A percentile compares a stretch with the other conserved stretches of the same genome.
These are phyloP conservation scores for Megaustenia siamemsis DNA, from an alignment of 2,888 invertebrate genomes.

Conservation along the genomic window DNA sequence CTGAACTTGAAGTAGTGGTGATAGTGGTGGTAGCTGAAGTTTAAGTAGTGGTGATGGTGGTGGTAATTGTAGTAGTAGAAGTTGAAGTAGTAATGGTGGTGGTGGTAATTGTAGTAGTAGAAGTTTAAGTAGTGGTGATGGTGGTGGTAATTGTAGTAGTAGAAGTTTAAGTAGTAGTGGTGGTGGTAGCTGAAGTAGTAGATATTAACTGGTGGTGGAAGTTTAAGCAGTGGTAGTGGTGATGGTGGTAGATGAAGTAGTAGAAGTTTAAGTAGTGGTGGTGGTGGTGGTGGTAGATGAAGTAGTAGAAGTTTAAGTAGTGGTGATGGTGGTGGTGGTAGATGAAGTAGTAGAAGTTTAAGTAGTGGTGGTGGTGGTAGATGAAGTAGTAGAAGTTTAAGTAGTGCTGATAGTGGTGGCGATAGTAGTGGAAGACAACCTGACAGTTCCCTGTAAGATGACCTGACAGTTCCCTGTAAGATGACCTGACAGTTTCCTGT, in stretches of 20 bases:
- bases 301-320: conserved; percentile 21
- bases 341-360: no score
- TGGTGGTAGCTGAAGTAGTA: conserved; percentile 40
- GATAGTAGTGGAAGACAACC: no score
- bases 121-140: not conserved
- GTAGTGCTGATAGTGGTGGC: no score
- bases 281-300: conserved; percentile 32
- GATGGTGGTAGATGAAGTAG: conserved; percentile 25
- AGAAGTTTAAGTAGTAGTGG: conserved; percentile 17
- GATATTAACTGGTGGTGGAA: no score
- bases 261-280: conserved; percentile 52
- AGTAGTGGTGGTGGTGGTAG: no score
- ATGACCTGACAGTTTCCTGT: no score
- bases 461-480: no score
- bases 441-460: no score
- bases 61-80: conserved; percentile 10
- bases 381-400: no score
- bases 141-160: conserved; percentile 10
- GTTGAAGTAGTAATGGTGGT: conserved; percentile 1
- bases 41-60: not conserved
- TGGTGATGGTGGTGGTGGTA: not conserved
- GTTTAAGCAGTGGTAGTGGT: not conserved
- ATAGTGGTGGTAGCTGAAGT: no score
- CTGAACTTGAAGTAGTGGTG: conserved; percentile 16
- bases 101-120: conserved; percentile 13